Percentiles rank a stretch among this genome's conserved stretches.
phyloP scores from a whole-genome alignment of 2,113 vertebrate species.

The Pristiophorus japonicus region DNA sequence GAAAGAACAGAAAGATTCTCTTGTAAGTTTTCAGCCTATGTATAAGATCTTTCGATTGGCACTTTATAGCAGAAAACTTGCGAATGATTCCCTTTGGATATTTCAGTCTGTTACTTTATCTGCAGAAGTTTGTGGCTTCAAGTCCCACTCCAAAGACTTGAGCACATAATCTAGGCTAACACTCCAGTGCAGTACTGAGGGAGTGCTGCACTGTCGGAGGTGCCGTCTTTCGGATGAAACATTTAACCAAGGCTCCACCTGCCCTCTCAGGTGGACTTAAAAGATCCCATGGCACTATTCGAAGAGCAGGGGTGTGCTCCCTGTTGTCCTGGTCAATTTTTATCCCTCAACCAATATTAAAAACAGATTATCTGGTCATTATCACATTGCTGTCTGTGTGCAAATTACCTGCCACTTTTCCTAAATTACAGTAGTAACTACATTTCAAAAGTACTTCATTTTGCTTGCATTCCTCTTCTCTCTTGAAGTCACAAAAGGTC shows the following conservation, averaged over 20 bases:
- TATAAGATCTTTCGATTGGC: neutral
- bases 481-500: too few species aligned
- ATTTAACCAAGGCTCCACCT: neutral
- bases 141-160: neutral
- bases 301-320: neutral
- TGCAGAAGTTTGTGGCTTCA: neutral
- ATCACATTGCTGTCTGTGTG: neutral
- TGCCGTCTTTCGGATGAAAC: neutral
- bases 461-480: too few species aligned
- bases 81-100: neutral
- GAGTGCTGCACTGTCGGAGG: neutral
- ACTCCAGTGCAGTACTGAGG: neutral
- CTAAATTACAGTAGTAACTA: neutral
- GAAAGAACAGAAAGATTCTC: constrained; percentile 40
- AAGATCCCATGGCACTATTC: neutral
- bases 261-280: neutral
- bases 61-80: neutral
- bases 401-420: neutral
- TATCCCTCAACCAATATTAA: neutral
- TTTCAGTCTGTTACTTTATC: neutral
- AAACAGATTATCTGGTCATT: neutral
- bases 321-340: neutral
- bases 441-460: neutral
- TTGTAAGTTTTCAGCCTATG: neutral
- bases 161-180: neutral